Evolutionary conservation across 2,888 invertebrate genomes (phyloP), one percentile per base, ranked within the genome.

Genomic region (Noctua pronuba): DNA sequence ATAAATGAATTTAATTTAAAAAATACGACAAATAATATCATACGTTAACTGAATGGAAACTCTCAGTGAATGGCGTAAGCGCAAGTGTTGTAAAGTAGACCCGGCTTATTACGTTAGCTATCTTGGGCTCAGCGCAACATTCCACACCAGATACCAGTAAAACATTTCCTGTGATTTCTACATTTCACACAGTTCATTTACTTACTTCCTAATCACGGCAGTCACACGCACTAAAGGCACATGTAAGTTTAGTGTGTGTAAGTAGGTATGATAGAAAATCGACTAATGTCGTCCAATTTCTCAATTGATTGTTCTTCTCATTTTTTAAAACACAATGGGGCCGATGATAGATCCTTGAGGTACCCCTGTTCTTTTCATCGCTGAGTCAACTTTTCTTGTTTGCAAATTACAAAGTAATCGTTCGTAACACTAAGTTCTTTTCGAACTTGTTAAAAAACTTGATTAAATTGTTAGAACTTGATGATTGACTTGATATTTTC

Each of bases 151-250:
- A 31, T 35, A 60, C 71, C 35, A 52, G 75, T 80, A 60, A 38
- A 38, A 13, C 52, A 80, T 85, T 80, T 85, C 75, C 82, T 69
- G 24, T 21, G 82, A 75, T 75, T 80, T 80, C 81, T 72, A 68
- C 74, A 85, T 73, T 62, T 68, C 41, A 70, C 28, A 70, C 13
- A 52, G 66, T 60, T 75, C 60, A 35, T 58, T 66, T 66, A 79
- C 4, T 16, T 28, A 70, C 44, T 67, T 84, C 79, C 46, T 28
- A 52, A 46, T 31, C 18, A 28, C 28, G 1, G n/a, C 24, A 28
- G 65, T 41, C 49, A 64, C 49, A 58, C 44, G 55, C 62, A 55
- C 35, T 64, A 13, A 10, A 68, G 16, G 21, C 35, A 44, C 21
- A 49, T 35, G 1, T 55, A 28, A 35, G 35, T 35, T 55, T 55